A percentile compares a stretch with the other conserved stretches of the same genome.
phyloP scores from a whole-genome alignment of 2,797 vertebrate genomes.

The Rhinogobio ventralis region DNA sequence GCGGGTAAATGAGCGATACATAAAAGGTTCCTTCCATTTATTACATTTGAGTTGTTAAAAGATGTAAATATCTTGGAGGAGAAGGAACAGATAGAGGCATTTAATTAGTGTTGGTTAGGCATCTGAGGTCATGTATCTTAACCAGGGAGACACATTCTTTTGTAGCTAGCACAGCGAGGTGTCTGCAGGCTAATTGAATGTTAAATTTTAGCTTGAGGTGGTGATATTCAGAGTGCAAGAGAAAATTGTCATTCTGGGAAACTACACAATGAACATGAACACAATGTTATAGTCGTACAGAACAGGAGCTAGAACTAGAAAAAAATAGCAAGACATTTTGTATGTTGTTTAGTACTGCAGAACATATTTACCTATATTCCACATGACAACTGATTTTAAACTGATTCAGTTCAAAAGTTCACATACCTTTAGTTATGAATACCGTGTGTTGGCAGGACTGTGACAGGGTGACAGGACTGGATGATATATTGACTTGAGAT shows the following conservation, averaged over 20 bases:
- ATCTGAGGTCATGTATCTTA: slow-evolving; percentile 55
- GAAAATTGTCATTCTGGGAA: slow-evolving; percentile 18
- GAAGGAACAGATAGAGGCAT: slow-evolving; percentile 49
- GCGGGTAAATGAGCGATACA: slow-evolving; percentile 27
- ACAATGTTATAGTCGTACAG: not conserved
- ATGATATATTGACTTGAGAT: not conserved
- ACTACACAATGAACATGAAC: not conserved
- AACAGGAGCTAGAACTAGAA: not conserved
- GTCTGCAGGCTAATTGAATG: slow-evolving; percentile 53
- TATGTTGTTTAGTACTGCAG: not conserved
- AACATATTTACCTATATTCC: not conserved
- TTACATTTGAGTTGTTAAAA: slow-evolving; percentile 57
- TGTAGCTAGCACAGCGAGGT: slow-evolving; percentile 38
- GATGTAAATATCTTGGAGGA: slow-evolving; percentile 66
- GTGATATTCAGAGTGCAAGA: slow-evolving; percentile 22
- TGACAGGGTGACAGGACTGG: not conserved
- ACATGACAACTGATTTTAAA: not conserved
- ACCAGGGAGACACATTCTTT: slow-evolving; percentile 26
- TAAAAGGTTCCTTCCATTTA: slow-evolving; percentile 49
- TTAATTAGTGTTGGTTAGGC: slow-evolving; percentile 63
- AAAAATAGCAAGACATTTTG: not conserved
- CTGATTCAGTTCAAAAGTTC: not conserved
- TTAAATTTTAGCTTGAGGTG: slow-evolving; percentile 41
- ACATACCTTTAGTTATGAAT: not conserved
- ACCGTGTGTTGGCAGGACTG: not conserved